These are phyloP conservation scores for Casuarius casuarius DNA, from an alignment of 2,113 vertebrate species.

Conservation along the genomic window DNA sequence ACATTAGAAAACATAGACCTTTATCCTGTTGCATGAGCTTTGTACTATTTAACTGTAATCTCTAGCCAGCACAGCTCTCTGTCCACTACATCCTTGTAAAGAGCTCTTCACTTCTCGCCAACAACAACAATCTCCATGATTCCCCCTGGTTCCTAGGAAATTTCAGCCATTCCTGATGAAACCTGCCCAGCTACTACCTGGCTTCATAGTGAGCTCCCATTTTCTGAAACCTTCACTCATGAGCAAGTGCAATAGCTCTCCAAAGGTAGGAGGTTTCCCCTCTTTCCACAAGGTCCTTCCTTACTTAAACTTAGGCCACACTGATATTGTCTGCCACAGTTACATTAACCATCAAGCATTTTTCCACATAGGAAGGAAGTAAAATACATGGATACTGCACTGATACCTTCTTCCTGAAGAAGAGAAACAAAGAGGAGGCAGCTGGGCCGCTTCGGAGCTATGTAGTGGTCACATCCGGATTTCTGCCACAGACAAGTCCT, in stretches of 20 bases:
- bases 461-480: too few species aligned
- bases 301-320: background rate
- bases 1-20: background rate
- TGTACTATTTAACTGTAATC: too few species aligned
- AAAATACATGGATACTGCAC: background rate
- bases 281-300: background rate
- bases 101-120: background rate
- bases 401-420: too few species aligned
- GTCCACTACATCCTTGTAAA: background rate
- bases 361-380: background rate
- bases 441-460: background rate
- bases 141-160: background rate
- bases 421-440: too few species aligned
- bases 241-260: background rate
- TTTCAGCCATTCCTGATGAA: background rate
- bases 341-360: rapidly evolving
- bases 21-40: background rate
- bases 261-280: background rate
- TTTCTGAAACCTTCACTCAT: background rate
- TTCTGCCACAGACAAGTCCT: too few species aligned
- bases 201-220: background rate
- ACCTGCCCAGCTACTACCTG: background rate
- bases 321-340: background rate
- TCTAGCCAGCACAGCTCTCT: rapidly evolving
- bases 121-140: rapidly evolving